phyloP scores from a whole-genome alignment of 2,797 vertebrate genomes.

The Euthynnus affinis region DNA sequence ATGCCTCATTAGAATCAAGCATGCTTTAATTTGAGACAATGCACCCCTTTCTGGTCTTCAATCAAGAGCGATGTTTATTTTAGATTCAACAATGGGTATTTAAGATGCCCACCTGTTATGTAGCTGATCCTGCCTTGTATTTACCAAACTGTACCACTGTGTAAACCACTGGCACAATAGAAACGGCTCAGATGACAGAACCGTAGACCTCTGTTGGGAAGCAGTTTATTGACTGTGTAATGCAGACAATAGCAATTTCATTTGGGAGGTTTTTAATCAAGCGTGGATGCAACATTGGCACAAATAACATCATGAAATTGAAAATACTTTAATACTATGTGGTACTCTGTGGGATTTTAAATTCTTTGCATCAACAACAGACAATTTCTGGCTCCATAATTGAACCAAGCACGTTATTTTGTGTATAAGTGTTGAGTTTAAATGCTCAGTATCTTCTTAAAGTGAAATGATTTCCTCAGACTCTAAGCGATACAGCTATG shows the following conservation, averaged over 20 bases:
- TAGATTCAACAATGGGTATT: slow-evolving; percentile 52
- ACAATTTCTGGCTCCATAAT: background rate
- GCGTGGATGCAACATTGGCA: background rate
- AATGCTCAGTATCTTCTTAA: background rate
- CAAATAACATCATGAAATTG: background rate
- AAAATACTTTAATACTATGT: background rate
- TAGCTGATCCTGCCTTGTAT: slow-evolving; percentile 33
- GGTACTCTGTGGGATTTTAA: background rate
- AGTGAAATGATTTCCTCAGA: slow-evolving; percentile 33
- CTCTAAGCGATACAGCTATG: slow-evolving; percentile 6
- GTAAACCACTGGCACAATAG: slow-evolving; percentile 19
- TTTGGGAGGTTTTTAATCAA: slow-evolving; percentile 18
- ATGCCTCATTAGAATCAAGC: slow-evolving; percentile 67
- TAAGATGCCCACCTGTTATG: slow-evolving; percentile 53
- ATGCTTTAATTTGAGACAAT: slow-evolving; percentile 61
- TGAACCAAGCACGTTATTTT: background rate
- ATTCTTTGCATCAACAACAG: background rate
- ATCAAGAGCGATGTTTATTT: slow-evolving; percentile 54
- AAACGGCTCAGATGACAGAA: slow-evolving; percentile 13
- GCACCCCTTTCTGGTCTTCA: slow-evolving; percentile 35
- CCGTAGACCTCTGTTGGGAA: slow-evolving; percentile 25
- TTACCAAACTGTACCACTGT: slow-evolving; percentile 9
- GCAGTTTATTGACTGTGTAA: slow-evolving; percentile 28
- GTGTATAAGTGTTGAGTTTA: background rate
- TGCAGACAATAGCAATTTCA: slow-evolving; percentile 16